phyloP scores from a whole-genome alignment of 2,797 vertebrate species.

The Avahi laniger region DNA sequence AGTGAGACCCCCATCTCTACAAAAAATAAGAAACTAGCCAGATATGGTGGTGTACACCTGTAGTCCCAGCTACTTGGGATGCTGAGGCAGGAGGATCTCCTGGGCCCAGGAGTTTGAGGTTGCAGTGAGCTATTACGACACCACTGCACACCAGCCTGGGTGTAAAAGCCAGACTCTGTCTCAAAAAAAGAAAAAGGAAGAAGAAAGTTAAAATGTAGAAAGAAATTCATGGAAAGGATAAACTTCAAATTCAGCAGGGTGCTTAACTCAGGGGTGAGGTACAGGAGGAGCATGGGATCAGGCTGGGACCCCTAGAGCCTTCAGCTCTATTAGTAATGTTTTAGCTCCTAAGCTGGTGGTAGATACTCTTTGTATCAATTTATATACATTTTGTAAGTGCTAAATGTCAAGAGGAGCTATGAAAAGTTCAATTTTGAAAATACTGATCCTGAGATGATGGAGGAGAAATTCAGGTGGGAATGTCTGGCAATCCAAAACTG shows the following conservation, averaged over 20 bases:
- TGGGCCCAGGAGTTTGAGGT: neutral
- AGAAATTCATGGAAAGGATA: neutral
- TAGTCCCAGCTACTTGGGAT: too few species aligned
- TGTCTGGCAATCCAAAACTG: neutral
- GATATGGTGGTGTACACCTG: too few species aligned
- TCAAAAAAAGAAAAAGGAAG: neutral
- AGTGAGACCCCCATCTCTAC: too few species aligned
- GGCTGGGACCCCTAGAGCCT: neutral
- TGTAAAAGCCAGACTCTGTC: neutral
- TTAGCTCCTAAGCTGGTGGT: neutral
- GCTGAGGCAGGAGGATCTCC: neutral
- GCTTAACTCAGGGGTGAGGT: neutral
- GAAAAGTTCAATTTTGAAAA: neutral
- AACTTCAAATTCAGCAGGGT: neutral
- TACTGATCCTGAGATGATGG: neutral
- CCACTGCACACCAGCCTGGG: neutral
- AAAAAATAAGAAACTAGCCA: too few species aligned
- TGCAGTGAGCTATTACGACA: neutral
- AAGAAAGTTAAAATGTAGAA: neutral
- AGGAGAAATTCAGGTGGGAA: neutral
- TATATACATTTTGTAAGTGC: neutral
- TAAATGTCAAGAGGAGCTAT: neutral
- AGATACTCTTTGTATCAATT: neutral
- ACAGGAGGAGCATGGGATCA: neutral
- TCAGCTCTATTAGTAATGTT: neutral